Evolutionary conservation across 1,140 invertebrate genomes (phyloP), one percentile per base, ranked within the genome.

Genomic region (Megalopta genalis): DNA sequence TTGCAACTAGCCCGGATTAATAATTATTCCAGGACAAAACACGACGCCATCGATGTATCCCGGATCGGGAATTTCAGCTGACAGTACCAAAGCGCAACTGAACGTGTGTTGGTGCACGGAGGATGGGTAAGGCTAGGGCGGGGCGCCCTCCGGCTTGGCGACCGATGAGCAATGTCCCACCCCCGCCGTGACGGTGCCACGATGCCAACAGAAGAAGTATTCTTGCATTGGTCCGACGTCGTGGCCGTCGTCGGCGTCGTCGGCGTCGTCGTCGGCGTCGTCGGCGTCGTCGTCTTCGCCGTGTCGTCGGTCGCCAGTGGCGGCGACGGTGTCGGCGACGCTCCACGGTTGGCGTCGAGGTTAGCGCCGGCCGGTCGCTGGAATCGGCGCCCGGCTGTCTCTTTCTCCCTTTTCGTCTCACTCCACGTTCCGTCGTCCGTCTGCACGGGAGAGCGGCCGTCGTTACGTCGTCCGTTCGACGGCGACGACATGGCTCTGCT

Each of bases 381-480:
- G 80, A 83, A 87, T 84, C 87, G 86, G 86, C 87, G 87, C 87
- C 87, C 81, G 84, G 64, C 80, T 82, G 87, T 87, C 86, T 88
- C 86, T 81, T 68, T 88, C 71, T 78, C 82, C 81, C 83, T 73
- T 72, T 86, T 72, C 80, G 54, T 86, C 76, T 82, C 66, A 66
- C 69, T 75, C 82, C 54, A 77, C 69, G 74, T 77, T 85, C 14
- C 60, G 60, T 84, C 79, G 60, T 72, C 64, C 75, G 82, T 83
- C 81, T 79, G 70, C 81, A 80, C 70, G 81, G 39, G 60, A 74
- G 75, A 85, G 80, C 80, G 70, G 65, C 69, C 82, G 77, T 84
- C 82, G 79, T 80, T 71, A 73, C 79, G 78, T 72, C 83, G 80
- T 79, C 80, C 71, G 74, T 66, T 64, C 80, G 62, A 77, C 83